These are phyloP conservation scores for Lipotes vexillifer DNA, from an alignment of 2,113 vertebrate species.

Conservation along the genomic window DNA sequence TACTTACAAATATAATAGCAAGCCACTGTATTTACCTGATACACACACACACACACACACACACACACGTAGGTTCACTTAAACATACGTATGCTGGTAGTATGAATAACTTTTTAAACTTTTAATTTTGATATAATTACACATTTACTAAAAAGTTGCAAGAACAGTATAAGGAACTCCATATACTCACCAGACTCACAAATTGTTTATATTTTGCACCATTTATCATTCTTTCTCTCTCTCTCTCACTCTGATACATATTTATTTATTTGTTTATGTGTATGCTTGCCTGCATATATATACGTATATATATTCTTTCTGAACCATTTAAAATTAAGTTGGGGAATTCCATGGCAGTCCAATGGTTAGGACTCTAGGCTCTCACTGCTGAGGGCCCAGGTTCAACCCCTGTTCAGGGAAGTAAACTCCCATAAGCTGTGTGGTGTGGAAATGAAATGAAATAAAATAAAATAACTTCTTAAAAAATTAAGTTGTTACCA, in stretches of 20 bases:
- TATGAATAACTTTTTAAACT: neutral
- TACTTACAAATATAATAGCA: neutral
- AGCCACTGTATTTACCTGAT: neutral
- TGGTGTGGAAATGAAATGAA: too few relatives aligned
- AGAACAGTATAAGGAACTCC: neutral
- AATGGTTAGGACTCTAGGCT: too few relatives aligned
- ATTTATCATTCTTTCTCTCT: neutral
- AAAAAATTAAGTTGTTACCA: neutral
- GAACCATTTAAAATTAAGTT: constrained; percentile 1
- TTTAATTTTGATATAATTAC: neutral
- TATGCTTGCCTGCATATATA: neutral
- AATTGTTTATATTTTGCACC: neutral
- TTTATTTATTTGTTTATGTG: neutral
- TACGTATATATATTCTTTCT: neutral
- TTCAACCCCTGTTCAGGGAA: too few relatives aligned
- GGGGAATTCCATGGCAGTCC: too few relatives aligned
- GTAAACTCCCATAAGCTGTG: too few relatives aligned
- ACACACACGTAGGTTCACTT: neutral
- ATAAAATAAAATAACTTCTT: too few relatives aligned
- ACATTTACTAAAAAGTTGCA: neutral
- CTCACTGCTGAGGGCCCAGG: too few relatives aligned
- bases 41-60: neutral
- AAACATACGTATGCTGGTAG: neutral
- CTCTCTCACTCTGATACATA: neutral
- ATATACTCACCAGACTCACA: neutral